Conservation (phyloP, 2,113 vertebrate genomes). For the Todiramphus saurophagus region DNA sequence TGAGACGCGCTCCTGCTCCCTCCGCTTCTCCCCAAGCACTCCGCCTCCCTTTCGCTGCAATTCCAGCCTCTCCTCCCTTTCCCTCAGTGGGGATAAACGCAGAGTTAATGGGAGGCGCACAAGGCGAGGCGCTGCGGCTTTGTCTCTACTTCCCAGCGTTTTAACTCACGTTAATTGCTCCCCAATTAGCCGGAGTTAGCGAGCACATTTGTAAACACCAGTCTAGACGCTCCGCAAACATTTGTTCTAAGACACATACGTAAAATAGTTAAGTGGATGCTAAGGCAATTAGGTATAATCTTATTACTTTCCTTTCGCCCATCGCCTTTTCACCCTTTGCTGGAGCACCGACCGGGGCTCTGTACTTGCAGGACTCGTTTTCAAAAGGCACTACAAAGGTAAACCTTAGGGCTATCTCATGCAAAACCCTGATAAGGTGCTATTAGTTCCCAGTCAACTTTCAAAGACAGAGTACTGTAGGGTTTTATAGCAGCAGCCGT, state of each 20-base stretch:
- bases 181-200: slow-evolving; percentile 53
- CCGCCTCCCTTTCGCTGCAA: not conserved
- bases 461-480: not conserved
- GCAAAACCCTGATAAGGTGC: slow-evolving; percentile 58
- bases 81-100: not conserved
- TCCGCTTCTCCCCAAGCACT: not conserved
- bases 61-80: not conserved
- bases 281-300: slow-evolving; percentile 53
- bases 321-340: slow-evolving; percentile 4
- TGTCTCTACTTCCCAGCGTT: not conserved
- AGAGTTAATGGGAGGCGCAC: not conserved
- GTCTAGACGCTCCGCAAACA: slow-evolving; percentile 52
- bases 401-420: slow-evolving; percentile 55
- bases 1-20: too few relatives aligned
- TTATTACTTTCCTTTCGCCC: not conserved
- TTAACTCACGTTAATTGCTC: slow-evolving; percentile 48
- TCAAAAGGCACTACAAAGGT: slow-evolving; percentile 47
- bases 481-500: slow-evolving; percentile 25
- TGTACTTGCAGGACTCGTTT: not conserved
- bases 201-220: slow-evolving; percentile 45
- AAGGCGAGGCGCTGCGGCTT: not conserved
- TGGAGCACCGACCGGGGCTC: not conserved
- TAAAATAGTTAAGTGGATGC: slow-evolving; percentile 49
- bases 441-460: slow-evolving; percentile 51
- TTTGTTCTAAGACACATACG: slow-evolving; percentile 47